Evolutionary conservation across 2,113 vertebrate species (phyloP), one percentile per base, ranked within the genome.

Genomic region (Seriola rivoliana): DNA sequence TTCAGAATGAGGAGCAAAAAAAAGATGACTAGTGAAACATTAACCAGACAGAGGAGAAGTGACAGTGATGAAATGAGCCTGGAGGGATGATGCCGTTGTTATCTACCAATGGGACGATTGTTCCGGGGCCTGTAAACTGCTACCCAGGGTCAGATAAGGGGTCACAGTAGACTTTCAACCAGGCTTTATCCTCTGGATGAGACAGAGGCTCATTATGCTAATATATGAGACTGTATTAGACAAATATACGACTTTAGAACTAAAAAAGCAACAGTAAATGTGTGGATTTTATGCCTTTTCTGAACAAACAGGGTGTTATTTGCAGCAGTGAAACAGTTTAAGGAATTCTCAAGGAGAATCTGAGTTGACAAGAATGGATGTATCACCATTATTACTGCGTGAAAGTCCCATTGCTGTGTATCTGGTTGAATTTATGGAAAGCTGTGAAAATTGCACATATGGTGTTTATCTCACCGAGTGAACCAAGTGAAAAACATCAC

Each of bases 41-140:
- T 95, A 96, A 94, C 95, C 89, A 84, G 88, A 83, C 32, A 14
- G 84, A 83, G 81, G 80, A 86, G 76, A 88, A 88, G 89, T 92
- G 94, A 93, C 90, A 81, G 73, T 93, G 94, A 94, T 90, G 88
- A 86, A 95, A 91, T 90, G 89, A 84, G 90, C 87, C 92, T 80
- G 87, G 63, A 93, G 93, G 90, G 91, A 94, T 85, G 90, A 93
- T 91, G 90, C 81, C 19, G 78, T 84, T 91, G 93, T 94, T 91
- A 87, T 93, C 90, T 82, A 34, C 85, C 92, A 92, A 90, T 84
- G 82, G 88, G 90, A 83, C 63, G 64, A 95, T 93, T 94, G 94
- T 94, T 92, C 87, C 71, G 75, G 72, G 66, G 88, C 85, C 92
- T 90, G 86, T 93, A 90, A 93, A 92, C 88, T 81, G 90, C 88